Conservation (phyloP, 2,113 vertebrate genomes). For the Phalacrocorax brasilianus region DNA sequence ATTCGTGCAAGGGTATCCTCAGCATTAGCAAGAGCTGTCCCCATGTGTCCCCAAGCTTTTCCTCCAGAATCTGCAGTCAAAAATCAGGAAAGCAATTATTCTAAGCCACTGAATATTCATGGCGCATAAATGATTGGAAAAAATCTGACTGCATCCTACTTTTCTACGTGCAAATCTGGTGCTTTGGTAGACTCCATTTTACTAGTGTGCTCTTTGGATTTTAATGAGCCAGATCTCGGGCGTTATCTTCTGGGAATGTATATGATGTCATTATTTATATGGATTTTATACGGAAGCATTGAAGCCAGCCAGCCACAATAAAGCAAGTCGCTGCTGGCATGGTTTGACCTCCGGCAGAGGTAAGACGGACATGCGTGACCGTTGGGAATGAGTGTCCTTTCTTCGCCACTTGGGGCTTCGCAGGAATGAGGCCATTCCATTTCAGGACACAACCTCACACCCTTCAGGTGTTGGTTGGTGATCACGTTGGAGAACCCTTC, state of each 20-base stretch:
- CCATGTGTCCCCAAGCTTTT: not conserved
- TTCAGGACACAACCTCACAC: not conserved
- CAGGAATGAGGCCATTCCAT: rapidly evolving
- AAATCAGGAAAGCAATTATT: not conserved
- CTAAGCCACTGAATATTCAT: not conserved
- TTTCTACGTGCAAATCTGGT: not conserved
- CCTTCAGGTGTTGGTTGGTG: not conserved
- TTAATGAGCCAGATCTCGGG: not conserved
- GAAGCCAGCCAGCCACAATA: not conserved
- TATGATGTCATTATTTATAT: not conserved
- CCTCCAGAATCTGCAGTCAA: not conserved
- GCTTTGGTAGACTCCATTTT: not conserved
- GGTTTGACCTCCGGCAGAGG: not conserved
- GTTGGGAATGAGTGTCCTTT: not conserved
- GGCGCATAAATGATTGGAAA: not conserved
- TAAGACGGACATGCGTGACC: rapidly evolving
- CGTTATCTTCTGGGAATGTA: not conserved
- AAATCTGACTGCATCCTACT: not conserved
- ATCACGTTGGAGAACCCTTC: not conserved
- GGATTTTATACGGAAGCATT: not conserved
- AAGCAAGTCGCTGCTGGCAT: not conserved
- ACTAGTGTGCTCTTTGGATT: not conserved
- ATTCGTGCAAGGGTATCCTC: not conserved
- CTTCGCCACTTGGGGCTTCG: not conserved
- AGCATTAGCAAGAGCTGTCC: not conserved